A percentile compares a stretch with the other conserved stretches of the same genome.
Conservation (phyloP, 2,113 vertebrate species). For the Thunnus thynnus region DNA sequence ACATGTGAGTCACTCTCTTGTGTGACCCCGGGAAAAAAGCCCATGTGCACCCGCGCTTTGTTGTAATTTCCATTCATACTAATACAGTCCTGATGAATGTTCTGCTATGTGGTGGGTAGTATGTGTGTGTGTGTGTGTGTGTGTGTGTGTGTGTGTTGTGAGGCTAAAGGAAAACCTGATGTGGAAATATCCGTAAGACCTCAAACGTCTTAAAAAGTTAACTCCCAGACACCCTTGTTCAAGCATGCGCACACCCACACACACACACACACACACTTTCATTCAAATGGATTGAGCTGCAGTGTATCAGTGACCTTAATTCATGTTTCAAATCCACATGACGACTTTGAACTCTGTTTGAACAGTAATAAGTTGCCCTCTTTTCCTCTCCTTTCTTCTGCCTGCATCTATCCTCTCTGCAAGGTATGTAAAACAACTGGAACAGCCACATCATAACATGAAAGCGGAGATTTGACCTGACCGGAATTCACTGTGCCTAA, state of each 20-base stretch:
- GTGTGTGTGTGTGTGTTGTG: slow-evolving; percentile 5
- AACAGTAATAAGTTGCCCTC: slow-evolving; percentile 39
- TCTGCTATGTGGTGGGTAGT: slow-evolving; percentile 56
- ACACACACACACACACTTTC: slow-evolving; percentile 9
- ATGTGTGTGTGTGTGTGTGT: slow-evolving; percentile 31
- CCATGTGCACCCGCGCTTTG: slow-evolving; percentile 25
- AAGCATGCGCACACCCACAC: slow-evolving; percentile 18
- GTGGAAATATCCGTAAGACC: slow-evolving; percentile 64
- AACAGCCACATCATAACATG: slow-evolving; percentile 75
- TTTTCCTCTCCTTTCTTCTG: slow-evolving; percentile 57
- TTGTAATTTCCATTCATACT: slow-evolving; percentile 71
- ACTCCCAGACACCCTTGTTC: slow-evolving; percentile 51
- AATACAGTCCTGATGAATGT: slow-evolving; percentile 55
- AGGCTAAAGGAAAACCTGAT: slow-evolving; percentile 66
- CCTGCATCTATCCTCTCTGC: slow-evolving; percentile 49
- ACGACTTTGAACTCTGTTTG: slow-evolving; percentile 75
- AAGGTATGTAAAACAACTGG: slow-evolving; percentile 57
- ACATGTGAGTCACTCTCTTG: slow-evolving; percentile 59
- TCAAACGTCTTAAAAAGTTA: slow-evolving; percentile 64
- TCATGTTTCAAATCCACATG: slow-evolving; percentile 67
- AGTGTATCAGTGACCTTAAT: slow-evolving; percentile 67
- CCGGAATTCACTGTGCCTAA: slow-evolving; percentile 78
- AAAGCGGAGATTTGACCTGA: slow-evolving; percentile 70
- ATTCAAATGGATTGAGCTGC: slow-evolving; percentile 47
- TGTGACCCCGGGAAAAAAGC: slow-evolving; percentile 47